Conservation (phyloP, 2,797 vertebrate genomes). For the Tragopan temminckii region DNA sequence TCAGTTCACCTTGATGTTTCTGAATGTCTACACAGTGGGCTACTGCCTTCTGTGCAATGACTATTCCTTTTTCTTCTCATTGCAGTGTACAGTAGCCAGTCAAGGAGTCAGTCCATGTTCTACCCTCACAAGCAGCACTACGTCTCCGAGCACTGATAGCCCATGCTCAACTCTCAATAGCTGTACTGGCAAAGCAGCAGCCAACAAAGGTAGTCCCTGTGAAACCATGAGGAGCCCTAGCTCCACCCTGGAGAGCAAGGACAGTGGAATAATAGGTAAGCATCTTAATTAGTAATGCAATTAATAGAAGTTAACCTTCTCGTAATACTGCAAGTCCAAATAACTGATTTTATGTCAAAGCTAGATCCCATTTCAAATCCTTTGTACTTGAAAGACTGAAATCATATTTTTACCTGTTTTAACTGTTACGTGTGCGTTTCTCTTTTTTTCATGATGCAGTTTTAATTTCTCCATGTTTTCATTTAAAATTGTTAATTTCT, state of each 20-base stretch:
- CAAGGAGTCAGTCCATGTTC: slow-evolving; percentile 96
- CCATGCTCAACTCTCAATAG: slow-evolving; percentile 93
- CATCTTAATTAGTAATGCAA: neutral
- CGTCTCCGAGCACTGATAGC: slow-evolving; percentile 94
- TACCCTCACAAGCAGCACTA: slow-evolving; percentile 95
- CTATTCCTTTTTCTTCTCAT: neutral
- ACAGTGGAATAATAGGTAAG: slow-evolving; percentile 99
- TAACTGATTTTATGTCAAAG: neutral
- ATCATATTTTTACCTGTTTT: neutral
- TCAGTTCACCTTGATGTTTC: neutral
- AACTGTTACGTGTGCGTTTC: neutral
- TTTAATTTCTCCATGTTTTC: neutral
- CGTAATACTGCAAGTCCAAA: neutral
- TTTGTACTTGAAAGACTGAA: neutral
- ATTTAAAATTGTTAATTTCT: neutral
- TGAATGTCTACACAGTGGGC: accelerated
- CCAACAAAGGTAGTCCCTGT: slow-evolving; percentile 88
- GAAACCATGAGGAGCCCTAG: slow-evolving; percentile 96
- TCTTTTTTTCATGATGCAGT: neutral
- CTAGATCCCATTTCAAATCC: neutral
- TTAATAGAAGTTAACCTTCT: neutral
- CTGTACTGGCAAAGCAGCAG: slow-evolving; percentile 84
- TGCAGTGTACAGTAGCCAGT: slow-evolving; percentile 88
- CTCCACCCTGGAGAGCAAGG: slow-evolving; percentile 99
- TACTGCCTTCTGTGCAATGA: slow-evolving; percentile 14